Base-by-base conservation (phyloP, 2,888 invertebrate species). In the Limnephilus lunatus region DNA sequence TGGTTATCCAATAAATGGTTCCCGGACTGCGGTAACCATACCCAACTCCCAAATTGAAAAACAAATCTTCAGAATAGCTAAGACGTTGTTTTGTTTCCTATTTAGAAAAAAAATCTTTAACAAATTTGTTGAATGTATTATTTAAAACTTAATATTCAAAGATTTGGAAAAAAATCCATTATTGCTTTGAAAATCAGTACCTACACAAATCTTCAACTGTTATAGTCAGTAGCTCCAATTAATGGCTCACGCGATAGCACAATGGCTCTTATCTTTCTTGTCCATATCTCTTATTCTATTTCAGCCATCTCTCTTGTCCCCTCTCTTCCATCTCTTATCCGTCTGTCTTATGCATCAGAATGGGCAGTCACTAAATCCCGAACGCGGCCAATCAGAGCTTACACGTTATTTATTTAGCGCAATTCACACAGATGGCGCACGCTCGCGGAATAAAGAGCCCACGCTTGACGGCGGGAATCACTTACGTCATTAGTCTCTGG, bases 401-500 rank as follows among this genome's bases (percentile, higher is more conserved):
- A 25, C 9, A 68, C 25, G 7, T 68, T 68, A 68, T 68, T 68
- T 68, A 68, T 68, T 68, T 68, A n/a, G n/a, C 68, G 7, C 68
- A 68, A 30, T 86, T 83, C 15, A 25, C 31, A 48, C 82, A 48
- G 85, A 82, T 85, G 85, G 85, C 90, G 32, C 35, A 39, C 81
- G 81, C 44, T 90, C 44, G 12, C 44, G 5, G 44, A 44, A 44
- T 44, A 44, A 44, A 44, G 44, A 44, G 85, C 90, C 25, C 35
- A 30, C 39, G 81, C 44, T 90, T 32, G 85, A 85, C 87, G 85
- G 85, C 39, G 39, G 35, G 83, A 82, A 85, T 90, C 85, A 68
- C 85, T 85, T 82, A 89, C 85, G 80, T 85, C 90, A 90, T 90
- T 90, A 90, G 90, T 81, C 81, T 35, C 35, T n/a, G 25, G 82